Evolutionary conservation across 2,797 vertebrate species (phyloP).

Genomic region (Myripristis jacobus): DNA sequence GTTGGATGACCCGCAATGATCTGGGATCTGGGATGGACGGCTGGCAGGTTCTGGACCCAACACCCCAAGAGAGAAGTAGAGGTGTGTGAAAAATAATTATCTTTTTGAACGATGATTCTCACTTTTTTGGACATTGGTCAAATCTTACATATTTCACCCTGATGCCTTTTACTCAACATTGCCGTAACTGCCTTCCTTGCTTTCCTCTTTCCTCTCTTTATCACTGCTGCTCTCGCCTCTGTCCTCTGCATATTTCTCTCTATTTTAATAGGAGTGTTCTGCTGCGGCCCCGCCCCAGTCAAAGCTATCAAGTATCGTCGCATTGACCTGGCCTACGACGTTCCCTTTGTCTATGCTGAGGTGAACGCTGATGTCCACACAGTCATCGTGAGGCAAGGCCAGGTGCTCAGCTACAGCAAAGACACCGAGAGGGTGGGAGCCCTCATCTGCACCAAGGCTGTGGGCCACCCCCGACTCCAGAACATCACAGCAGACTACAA

Average conservation of each 20-base stretch:
- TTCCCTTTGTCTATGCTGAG: constrained; percentile 90
- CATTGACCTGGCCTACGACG: constrained; percentile 84
- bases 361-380: constrained; percentile 90
- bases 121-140: background rate
- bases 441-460: constrained; percentile 92
- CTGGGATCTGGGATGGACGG: constrained; percentile 86
- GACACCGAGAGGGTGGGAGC: constrained; percentile 86
- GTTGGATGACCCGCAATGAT: constrained; percentile 92
- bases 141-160: background rate
- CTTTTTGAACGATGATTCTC: background rate
- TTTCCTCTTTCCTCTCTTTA: background rate
- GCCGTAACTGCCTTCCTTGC: background rate
- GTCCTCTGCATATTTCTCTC: background rate
- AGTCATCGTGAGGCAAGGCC: constrained; percentile 76
- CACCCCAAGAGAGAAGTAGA: constrained; percentile 90
- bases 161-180: background rate
- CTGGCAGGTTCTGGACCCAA: constrained; percentile 95
- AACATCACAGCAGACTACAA: constrained; percentile 91
- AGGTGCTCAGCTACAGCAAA: constrained; percentile 78
- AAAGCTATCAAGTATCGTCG: constrained; percentile 86
- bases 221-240: background rate
- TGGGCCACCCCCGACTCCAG: constrained; percentile 79
- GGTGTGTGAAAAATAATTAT: constrained; percentile 75
- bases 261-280: constrained; percentile 85
- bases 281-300: constrained; percentile 91